Conservation (phyloP, 2,797 vertebrate species). For the Chrysocyon brachyurus region DNA sequence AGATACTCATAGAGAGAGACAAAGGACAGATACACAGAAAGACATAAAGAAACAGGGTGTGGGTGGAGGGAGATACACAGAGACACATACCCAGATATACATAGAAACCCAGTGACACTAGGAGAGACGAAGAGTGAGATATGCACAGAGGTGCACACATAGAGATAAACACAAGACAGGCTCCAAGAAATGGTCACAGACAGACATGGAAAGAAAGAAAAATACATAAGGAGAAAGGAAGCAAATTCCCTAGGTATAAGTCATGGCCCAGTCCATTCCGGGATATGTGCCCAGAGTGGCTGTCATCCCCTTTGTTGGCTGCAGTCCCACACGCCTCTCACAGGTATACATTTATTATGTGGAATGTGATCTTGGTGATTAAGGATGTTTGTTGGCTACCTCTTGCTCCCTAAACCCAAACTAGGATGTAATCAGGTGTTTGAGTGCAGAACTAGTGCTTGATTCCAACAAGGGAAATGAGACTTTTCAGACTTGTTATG, state of each 20-base stretch:
- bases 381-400: neutral
- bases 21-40: neutral
- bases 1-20: neutral
- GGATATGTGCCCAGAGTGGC: accelerated
- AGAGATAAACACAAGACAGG: neutral
- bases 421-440: no score
- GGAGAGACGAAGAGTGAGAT: neutral
- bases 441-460: neutral
- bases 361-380: neutral
- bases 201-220: neutral
- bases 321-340: accelerated
- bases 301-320: accelerated
- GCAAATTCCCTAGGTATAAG: no score
- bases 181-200: neutral
- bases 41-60: neutral
- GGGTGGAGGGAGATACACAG: no score
- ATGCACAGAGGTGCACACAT: neutral
- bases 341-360: neutral
- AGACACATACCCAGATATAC: neutral
- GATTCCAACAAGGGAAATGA: neutral
- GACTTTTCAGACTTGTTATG: neutral
- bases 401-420: neutral
- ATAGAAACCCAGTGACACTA: neutral
- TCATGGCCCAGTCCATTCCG: neutral
- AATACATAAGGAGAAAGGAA: neutral